These are phyloP conservation scores for Limnephilus marmoratus DNA, from an alignment of 2,888 invertebrate species.

Conservation along the genomic window DNA sequence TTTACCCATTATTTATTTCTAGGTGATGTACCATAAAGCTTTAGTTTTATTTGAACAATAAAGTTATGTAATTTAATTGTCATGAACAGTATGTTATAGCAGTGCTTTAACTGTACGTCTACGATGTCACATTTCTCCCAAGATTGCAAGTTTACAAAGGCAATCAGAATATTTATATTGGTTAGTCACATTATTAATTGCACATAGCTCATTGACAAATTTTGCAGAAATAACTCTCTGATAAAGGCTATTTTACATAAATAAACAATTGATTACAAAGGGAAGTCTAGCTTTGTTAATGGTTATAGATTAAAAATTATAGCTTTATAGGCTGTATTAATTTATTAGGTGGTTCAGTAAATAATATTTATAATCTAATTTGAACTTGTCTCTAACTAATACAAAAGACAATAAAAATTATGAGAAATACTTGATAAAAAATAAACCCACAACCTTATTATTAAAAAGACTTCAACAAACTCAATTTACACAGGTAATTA, in stretches of 20 bases:
- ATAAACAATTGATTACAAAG: not conserved
- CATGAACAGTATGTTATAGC: not conserved
- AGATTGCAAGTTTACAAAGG: not conserved
- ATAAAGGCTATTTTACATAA: not conserved
- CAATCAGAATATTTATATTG: not conserved
- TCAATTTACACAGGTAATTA: not conserved
- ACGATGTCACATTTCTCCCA: not conserved
- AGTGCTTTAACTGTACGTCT: not conserved
- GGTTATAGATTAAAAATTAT: not conserved
- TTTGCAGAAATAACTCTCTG: not conserved
- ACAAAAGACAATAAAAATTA: not conserved
- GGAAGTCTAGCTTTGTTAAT: not conserved
- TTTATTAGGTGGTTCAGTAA: not conserved
- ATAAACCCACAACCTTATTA: not conserved
- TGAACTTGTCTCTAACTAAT: not conserved
- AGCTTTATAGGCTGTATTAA: not conserved
- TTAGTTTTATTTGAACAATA: not conserved
- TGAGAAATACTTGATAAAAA: not conserved
- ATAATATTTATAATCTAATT: not conserved
- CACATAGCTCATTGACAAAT: slow-evolving; percentile 1
- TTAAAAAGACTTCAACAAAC: not conserved
- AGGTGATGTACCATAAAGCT: not conserved
- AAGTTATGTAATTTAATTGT: not conserved
- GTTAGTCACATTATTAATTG: slow-evolving; percentile 19
- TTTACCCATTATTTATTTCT: slow-evolving; percentile 2